Evolutionary conservation across 2,888 invertebrate species (phyloP), one percentile per base, ranked within the genome.

Genomic region (Dioctria linearis): DNA sequence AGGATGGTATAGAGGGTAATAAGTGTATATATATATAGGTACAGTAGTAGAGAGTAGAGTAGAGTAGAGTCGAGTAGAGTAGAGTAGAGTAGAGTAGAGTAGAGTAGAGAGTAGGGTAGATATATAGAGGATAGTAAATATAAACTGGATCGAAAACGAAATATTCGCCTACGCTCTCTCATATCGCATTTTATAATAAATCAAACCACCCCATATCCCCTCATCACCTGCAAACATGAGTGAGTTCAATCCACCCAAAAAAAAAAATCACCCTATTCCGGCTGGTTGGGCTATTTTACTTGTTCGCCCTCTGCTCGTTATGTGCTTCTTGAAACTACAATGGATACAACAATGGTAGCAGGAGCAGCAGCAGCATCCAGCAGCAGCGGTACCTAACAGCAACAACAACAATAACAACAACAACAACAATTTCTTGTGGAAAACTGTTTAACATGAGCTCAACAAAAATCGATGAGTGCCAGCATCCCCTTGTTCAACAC

Each of bases 401-500:
- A 39, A 40, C 63, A 73, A 39, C 75, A 65, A 46, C 67, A 25
- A 13, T 59, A 57, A 54, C 54, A 67, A 57, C 49, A 51, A 57
- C 66, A 66, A 73, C 49, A 71, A 73, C 73, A 66, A 49, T 57
- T 42, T 37, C 49, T 57, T 11, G 66, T 73, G 80, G 80, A 81
- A 79, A 67, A 80, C 78, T 71, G 80, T 80, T 69, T 79, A 66
- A 75, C 80, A 66, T 78, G 61, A 76, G 46, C 75, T 65, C 78
- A 73, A 79, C 75, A 80, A 82, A 80, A 80, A 80, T 82, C 82
- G 80, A 82, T 82, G 80, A 67, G 75, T 75, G 80, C 78, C 80
- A 69, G 51, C 78, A 81, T 42, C 75, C 49, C 80, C 81, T 61
- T 71, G 59, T 76, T 51, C 65, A 76, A 49, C 39, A 73, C 63